Percentiles rank a stretch among this genome's conserved stretches.
Evolutionary conservation across 2,113 vertebrate genomes (phyloP).

Genomic region (Pedetes capensis): DNA sequence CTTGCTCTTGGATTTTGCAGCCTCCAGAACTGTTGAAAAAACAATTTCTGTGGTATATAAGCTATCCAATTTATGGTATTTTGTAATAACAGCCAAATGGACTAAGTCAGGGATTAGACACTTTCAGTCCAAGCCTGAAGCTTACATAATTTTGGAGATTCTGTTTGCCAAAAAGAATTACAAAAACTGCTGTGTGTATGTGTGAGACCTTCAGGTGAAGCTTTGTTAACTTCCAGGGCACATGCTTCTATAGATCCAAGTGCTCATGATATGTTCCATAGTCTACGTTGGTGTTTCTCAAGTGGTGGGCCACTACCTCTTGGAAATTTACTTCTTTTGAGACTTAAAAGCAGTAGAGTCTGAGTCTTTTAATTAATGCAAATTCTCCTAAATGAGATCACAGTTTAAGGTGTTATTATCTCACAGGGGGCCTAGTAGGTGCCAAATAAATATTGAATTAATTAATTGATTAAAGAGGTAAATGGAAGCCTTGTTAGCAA

Average conservation of each 20-base stretch:
- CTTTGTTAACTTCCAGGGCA: background rate
- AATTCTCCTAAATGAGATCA: slow-evolving; percentile 59
- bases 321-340: slow-evolving; percentile 32
- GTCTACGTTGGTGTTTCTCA: background rate
- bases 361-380: slow-evolving; percentile 53
- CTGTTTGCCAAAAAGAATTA: background rate
- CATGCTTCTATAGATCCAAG: background rate
- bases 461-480: slow-evolving; percentile 58
- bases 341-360: slow-evolving; percentile 5
- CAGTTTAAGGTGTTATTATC: slow-evolving; percentile 60
- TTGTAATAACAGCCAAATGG: background rate
- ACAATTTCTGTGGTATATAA: background rate
- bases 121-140: background rate
- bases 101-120: background rate
- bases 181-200: background rate
- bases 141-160: background rate
- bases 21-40: background rate
- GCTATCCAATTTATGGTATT: background rate
- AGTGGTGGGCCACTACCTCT: background rate
- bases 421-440: slow-evolving; percentile 32
- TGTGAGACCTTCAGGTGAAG: background rate
- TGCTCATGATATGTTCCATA: background rate
- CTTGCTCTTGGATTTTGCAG: background rate
- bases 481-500: slow-evolving; percentile 28
- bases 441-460: slow-evolving; percentile 62